Conservation (phyloP, 2,888 invertebrate genomes). For the Pristionchus arcanus region DNA sequence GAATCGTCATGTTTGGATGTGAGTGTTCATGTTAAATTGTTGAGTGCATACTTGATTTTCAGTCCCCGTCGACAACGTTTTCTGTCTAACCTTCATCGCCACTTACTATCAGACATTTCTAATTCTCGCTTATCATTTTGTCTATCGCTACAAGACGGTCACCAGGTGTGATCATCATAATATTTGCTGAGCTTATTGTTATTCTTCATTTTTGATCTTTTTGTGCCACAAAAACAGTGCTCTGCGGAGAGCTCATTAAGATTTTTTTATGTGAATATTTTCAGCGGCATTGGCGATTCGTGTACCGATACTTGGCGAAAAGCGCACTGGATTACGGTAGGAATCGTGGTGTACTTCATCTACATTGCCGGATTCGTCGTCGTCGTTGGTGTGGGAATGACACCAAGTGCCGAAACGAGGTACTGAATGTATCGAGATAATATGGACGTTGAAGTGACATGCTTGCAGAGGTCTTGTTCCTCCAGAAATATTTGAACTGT, state of each 20-base stretch:
- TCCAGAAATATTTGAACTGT: neutral
- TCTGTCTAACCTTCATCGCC: neutral
- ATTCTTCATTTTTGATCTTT: neutral
- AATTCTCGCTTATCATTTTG: constrained; percentile 34
- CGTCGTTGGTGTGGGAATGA: neutral
- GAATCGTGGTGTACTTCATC: neutral
- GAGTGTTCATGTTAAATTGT: neutral
- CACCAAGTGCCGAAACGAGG: neutral
- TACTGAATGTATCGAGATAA: neutral
- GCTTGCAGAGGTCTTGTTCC: neutral
- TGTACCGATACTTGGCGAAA: neutral
- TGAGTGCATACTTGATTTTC: neutral
- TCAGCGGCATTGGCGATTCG: neutral
- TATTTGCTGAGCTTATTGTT: neutral
- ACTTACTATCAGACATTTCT: constrained; percentile 35
- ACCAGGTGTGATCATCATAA: neutral
- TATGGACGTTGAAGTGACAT: neutral
- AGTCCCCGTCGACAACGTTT: neutral
- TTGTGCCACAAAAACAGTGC: neutral
- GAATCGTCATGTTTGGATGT: neutral
- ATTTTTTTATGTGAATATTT: neutral
- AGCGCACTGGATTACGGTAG: neutral
- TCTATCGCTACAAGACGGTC: neutral
- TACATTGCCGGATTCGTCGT: neutral
- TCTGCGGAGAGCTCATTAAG: neutral